Conservation (phyloP, 53 echinoderm and acorn worm genomes). For the Temnopleurus reevesii region DNA sequence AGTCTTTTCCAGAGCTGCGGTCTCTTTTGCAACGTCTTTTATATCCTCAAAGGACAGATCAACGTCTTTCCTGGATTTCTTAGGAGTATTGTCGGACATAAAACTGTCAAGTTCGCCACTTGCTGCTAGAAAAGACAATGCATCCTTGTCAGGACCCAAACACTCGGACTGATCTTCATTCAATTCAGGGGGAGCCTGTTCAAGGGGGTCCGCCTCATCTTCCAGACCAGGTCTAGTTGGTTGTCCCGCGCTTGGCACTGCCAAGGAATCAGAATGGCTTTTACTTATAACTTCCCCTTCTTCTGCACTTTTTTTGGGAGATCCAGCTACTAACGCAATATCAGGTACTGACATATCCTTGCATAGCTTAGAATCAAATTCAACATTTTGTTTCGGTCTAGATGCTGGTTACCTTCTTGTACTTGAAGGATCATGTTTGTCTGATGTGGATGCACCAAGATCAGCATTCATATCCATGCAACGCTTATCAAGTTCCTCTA, state of each 20-base stretch:
- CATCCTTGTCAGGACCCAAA: not conserved
- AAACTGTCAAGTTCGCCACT: not conserved
- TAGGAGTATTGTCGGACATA: not conserved
- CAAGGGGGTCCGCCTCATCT: not conserved
- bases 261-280: not conserved
- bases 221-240: not conserved
- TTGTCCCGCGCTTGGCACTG: not conserved
- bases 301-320: not conserved
- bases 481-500: not conserved
- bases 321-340: not conserved
- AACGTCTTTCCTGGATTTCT: not conserved
- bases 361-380: not conserved
- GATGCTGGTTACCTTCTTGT: not conserved
- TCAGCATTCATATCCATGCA: not conserved
- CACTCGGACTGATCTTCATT: not conserved
- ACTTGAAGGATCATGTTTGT: not conserved
- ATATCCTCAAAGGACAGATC: not conserved
- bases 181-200: not conserved
- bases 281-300: not conserved
- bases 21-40: not conserved
- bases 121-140: conserved; percentile 1
- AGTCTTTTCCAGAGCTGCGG: not conserved
- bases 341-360: not conserved
- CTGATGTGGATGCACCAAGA: not conserved
- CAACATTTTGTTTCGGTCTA: not conserved